Percentiles rank a stretch among this genome's conserved stretches.
Conservation (phyloP, 2,888 invertebrate genomes). For the Stenurella melanura region DNA sequence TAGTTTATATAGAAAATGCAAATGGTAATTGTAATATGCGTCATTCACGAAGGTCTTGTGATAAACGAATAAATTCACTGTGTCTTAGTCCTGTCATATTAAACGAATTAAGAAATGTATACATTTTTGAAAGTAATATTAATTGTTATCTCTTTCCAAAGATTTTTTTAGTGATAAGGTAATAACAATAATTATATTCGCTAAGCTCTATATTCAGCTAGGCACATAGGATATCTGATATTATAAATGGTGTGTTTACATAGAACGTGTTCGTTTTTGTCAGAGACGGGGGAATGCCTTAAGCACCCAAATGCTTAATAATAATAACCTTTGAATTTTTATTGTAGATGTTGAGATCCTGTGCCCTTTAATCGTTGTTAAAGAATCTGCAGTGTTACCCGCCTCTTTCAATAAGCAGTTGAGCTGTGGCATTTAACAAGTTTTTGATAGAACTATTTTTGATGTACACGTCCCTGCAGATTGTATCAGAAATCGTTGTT, state of each 20-base stretch:
- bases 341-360: constrained; percentile 69
- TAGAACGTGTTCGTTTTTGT: constrained; percentile 59
- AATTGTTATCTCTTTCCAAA: constrained; percentile 74
- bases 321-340: constrained; percentile 63
- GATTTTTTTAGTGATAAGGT: constrained; percentile 73
- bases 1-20: neutral
- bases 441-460: constrained; percentile 71
- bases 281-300: constrained; percentile 55
- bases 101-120: constrained; percentile 74
- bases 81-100: constrained; percentile 75
- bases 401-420: constrained; percentile 69
- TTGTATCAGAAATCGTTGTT: constrained; percentile 48
- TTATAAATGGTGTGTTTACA: constrained; percentile 58
- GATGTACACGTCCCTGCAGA: constrained; percentile 62
- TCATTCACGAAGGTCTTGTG: constrained; percentile 44
- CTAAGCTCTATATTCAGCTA: constrained; percentile 70
- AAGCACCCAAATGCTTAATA: constrained; percentile 59
- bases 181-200: constrained; percentile 67
- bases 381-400: constrained; percentile 68
- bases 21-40: constrained; percentile 37
- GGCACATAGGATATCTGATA: constrained; percentile 62
- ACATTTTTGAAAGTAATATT: constrained; percentile 73
- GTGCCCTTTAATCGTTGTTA: constrained; percentile 66
- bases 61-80: constrained; percentile 73
- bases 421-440: constrained; percentile 71